Evolutionary conservation across 2,888 invertebrate species (phyloP), one percentile per base, ranked within the genome.

Genomic region (Ischnus inquisitorius): DNA sequence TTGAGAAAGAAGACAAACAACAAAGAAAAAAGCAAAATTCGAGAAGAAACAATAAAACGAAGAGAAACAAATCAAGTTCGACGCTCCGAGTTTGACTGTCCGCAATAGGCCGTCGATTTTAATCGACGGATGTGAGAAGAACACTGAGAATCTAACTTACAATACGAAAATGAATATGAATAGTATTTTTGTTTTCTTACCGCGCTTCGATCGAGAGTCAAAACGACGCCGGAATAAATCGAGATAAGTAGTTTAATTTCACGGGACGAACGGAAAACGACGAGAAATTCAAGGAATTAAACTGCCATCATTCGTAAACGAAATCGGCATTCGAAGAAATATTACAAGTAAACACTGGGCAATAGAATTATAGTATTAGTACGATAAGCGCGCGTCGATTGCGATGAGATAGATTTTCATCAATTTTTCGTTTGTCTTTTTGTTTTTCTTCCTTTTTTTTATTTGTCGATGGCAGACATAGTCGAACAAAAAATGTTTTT

Each of bases 1-100:
- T 93, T 95, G 93, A 94, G 85, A 76, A 65, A 5, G 22, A 19
- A 39, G 57, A 16, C 14, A 67, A 67, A 34, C 12, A 28, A 62
- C 6, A 65, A n/a, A 16, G n/a, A 34, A 16, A 22, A 34, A 34
- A 34, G 34, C 34, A 6, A n/a, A n/a, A n/a, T n/a, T n/a, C n/a
- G n/a, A n/a, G n/a, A n/a, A 34, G 34, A 34, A 34, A 34, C 3
- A 34, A 34, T 0, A 6, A 34, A 34, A 34, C 4, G 34, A 34
- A 34, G 34, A 6, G 8, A 34, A 3, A 1, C 34, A 34, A 34
- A 72, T 14, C 77, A 34, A 48, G 48, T 48, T 65, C 65, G 48
- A 54, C 22, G 19, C 77, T 64, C 60, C 12, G 16, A 76, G 14
- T 76, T 51, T 46, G 28, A 16, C 16, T 34, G 25, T 64, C 28